Conservation (phyloP, 1,140 invertebrate genomes). For the Cydia strobilella region DNA sequence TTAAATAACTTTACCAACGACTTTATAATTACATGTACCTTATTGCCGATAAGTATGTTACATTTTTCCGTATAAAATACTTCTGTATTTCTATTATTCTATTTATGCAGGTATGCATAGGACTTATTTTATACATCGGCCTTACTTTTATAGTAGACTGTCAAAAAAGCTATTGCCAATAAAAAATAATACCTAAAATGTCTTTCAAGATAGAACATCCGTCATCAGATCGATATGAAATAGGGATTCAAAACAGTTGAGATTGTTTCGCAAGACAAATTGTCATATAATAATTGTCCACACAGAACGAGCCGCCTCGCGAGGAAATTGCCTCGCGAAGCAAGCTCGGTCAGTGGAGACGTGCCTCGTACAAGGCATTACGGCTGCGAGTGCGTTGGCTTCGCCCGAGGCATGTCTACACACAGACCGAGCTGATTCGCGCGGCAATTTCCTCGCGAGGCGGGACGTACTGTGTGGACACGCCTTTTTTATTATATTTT, state of each 20-base stretch:
- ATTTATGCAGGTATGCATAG: background rate
- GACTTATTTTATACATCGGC: background rate
- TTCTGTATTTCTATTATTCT: background rate
- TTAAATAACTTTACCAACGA: conserved; percentile 6
- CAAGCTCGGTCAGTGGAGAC: too few species aligned
- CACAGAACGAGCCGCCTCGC: too few species aligned
- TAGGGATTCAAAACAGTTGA: background rate
- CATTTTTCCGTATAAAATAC: conserved; percentile 19
- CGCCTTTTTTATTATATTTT: too few species aligned
- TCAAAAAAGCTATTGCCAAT: background rate
- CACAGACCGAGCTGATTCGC: too few species aligned
- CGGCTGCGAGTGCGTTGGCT: too few species aligned
- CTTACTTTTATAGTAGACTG: background rate
- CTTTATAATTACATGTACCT: background rate
- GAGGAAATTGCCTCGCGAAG: too few species aligned
- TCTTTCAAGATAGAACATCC: background rate
- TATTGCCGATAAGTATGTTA: conserved; percentile 11
- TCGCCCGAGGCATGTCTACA: too few species aligned
- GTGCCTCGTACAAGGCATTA: too few species aligned
- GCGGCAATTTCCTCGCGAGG: too few species aligned
- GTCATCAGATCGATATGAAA: background rate
- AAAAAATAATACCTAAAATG: background rate
- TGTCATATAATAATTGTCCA: too few species aligned
- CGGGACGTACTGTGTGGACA: too few species aligned
- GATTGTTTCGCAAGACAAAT: too few species aligned